Conservation (phyloP, 2,888 invertebrate genomes). For the Glomeris marginata region DNA sequence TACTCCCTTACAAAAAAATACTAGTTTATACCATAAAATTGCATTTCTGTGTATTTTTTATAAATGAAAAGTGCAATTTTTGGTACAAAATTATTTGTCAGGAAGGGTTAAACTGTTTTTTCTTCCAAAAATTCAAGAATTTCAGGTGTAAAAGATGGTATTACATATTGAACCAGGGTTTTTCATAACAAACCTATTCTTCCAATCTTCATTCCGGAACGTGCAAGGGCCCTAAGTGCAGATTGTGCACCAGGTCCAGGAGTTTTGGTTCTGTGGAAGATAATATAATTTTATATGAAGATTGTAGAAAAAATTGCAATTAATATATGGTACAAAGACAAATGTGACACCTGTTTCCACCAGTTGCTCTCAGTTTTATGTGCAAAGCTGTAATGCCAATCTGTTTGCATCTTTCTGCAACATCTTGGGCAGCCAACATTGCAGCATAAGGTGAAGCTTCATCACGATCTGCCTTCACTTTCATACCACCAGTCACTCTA, state of each 20-base stretch:
- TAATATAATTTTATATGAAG: neutral
- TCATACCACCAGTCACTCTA: conserved; percentile 96
- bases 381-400: conserved; percentile 96
- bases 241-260: conserved; percentile 96
- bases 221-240: conserved; percentile 91
- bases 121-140: neutral
- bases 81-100: too few relatives aligned
- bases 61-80: too few relatives aligned
- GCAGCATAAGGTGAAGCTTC: conserved; percentile 99
- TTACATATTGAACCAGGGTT: neutral
- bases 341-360: conserved; percentile 54
- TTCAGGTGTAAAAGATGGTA: neutral
- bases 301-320: neutral
- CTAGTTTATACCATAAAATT: too few relatives aligned
- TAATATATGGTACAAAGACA: neutral
- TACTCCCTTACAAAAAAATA: too few relatives aligned
- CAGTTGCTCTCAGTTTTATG: conserved; percentile 95
- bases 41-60: too few relatives aligned
- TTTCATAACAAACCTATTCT: conserved; percentile 52
- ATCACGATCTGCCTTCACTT: conserved; percentile 99
- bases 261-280: conserved; percentile 65
- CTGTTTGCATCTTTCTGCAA: conserved; percentile 94
- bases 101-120: too few relatives aligned
- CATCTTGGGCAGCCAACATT: conserved; percentile 99
- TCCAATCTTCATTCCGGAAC: conserved; percentile 98